Evolutionary conservation across 2,797 vertebrate genomes (phyloP), one percentile per base, ranked within the genome.

Genomic region (Echeneis naucrates): DNA sequence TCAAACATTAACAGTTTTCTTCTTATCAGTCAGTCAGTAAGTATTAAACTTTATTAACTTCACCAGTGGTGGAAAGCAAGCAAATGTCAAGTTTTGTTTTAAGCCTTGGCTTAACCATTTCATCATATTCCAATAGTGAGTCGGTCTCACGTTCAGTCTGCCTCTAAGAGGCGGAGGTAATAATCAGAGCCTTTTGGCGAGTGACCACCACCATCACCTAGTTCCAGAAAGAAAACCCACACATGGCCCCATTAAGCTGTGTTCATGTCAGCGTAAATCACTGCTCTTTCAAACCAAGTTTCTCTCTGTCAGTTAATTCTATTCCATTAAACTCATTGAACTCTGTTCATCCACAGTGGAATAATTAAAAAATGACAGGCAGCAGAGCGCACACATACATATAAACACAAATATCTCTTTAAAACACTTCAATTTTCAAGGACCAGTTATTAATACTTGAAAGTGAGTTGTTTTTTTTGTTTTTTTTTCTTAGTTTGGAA

Each of bases 161-260:
- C 40, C 40, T 7, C 19, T 44, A 8, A 8, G 40, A 44, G 13
- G 40, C 19, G 19, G 40, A 5, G 17, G 2, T 17, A 16, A 16
- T 19, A 17, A 42, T 42, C 19, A 42, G 6, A 17, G 16, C 7
- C 40, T 8, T 0, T 19, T n/a, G 17, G 17, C 17, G 44, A 44
- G 40, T 5, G 17, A 44, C 40, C 40, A 19, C 44, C 40, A 44
- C 19, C 17, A 19, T 17, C 40, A 19, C 17, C 44, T 13, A 2
- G 40, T 19, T 40, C 40, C 17, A 19, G 16, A 40, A 44, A 44
- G 40, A 19, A 19, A 44, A 44, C 40, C 19, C 2, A 2, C 40
- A 19, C 19, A 8, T 19, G 8, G 40, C 40, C 40, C 40, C 17
- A 19, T 44, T 44, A 44, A 79, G 68, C 42, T 33, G 23, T 67